Conservation (phyloP, 2,797 vertebrate species). For the Rhabdophis nuchalis region DNA sequence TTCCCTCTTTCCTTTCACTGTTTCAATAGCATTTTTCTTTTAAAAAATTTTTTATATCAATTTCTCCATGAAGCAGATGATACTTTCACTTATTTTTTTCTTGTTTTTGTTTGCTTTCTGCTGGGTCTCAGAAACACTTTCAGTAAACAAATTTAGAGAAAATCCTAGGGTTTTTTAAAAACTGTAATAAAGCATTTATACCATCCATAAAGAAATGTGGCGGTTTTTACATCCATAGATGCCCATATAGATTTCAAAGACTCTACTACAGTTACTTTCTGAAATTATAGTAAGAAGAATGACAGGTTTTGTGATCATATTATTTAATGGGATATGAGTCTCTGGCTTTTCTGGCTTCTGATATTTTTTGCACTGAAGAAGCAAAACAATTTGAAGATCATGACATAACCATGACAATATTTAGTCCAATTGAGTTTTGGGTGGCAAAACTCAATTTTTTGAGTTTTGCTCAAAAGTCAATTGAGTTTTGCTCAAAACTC, state of each 20-base stretch:
- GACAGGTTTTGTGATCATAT: neutral
- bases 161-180: neutral
- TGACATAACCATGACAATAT: constrained; percentile 8
- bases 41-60: neutral
- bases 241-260: neutral
- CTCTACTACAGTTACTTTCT: neutral
- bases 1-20: neutral
- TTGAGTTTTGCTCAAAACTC: too few relatives aligned
- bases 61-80: neutral
- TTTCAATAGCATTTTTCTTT: neutral
- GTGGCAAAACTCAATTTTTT: too few relatives aligned
- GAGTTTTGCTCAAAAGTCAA: too few relatives aligned
- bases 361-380: constrained; percentile 16
- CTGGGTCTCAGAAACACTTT: neutral
- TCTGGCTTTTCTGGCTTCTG: constrained; percentile 4
- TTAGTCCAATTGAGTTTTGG: constrained; percentile 24
- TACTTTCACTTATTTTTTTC: neutral
- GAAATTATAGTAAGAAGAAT: neutral
- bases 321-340: fast-evolving
- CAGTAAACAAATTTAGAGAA: neutral
- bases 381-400: neutral
- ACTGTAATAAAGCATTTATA: neutral
- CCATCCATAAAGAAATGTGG: neutral
- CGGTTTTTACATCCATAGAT: neutral
- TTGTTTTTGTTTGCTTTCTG: neutral